Base-by-base conservation (phyloP, 2,888 invertebrate species). In the Marasmarcha lunaedactyla region DNA sequence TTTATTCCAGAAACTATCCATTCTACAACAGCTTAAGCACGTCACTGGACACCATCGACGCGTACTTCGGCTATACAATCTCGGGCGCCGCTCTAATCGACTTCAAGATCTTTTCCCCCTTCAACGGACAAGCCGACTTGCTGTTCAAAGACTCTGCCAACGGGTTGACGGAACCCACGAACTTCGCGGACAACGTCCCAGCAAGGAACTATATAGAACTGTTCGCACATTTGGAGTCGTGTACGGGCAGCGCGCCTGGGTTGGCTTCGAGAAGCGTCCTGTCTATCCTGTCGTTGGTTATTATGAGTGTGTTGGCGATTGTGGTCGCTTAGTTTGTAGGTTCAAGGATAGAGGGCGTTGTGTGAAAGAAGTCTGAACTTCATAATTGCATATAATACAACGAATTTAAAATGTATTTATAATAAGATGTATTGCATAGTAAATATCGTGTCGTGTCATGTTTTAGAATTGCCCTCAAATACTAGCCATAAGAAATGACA, bases 121-220 rank as follows among this genome's bases (percentile, higher is more conserved):
- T 88, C 60, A 81, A 86, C 43, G 71, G 77, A 0, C 59, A 55
- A 5, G 59, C 51, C 15, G 71, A 90, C 55, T 63, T 90, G 4
- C 60, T 90, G 0, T 90, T 90, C 70, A 88, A 87, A 52, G 86
- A 88, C 48, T 85, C 87, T 0, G 87, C 87, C 0, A 74, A 85
- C 1, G 87, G 87, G 7, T 59, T 89, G 0, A 74, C 84, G 0
- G 74, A 85, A 11, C 71, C 78, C 0, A 58, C 74, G 1, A 58
- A 57, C 1, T 51, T 55, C 0, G 57, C 78, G 0, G 37, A 46
- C 0, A 69, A 74, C 14, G 63, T 60, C 38, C 68, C 78, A 0
- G 86, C 88, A 0, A 65, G 70, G 41, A 87, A 86, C 42, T 89
- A 88, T 47, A 81, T 86, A 10, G 78, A 85, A 20, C 53, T 89